These are phyloP conservation scores for Epizoanthus illoricatus DNA, from an alignment of 92 coral and sea anemone genomes.

Conservation along the genomic window DNA sequence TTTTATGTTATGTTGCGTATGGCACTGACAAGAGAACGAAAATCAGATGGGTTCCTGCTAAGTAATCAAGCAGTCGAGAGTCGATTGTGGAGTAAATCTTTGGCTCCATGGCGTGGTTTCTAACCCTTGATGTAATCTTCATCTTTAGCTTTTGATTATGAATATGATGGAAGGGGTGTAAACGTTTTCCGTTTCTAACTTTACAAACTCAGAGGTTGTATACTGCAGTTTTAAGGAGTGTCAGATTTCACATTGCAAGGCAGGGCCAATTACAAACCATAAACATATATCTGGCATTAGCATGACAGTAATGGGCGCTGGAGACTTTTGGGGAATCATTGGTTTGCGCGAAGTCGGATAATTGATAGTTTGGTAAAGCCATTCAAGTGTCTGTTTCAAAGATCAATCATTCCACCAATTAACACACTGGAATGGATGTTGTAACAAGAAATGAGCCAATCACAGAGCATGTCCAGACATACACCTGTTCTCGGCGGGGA, in stretches of 20 bases:
- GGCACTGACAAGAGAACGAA: not conserved
- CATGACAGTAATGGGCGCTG: conserved; percentile 19
- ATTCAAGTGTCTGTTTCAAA: conserved; percentile 37
- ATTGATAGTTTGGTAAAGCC: conserved; percentile 24
- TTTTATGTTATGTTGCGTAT: not conserved
- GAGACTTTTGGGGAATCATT: not conserved
- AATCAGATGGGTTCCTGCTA: conserved; percentile 8
- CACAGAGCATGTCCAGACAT: conserved; percentile 31
- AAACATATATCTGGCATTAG: conserved; percentile 3
- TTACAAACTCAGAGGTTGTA: not conserved
- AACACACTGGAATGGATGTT: conserved; percentile 35
- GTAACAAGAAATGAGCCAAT: conserved; percentile 62
- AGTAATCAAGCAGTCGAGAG: conserved; percentile 10
- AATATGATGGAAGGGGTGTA: conserved; percentile 7
- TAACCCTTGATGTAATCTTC: conserved; percentile 61
- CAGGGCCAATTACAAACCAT: not conserved
- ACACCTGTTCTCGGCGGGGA: conserved; percentile 75
- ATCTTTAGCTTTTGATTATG: conserved; percentile 44
- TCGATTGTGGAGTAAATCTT: conserved; percentile 17
- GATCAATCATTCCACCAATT: conserved; percentile 70
- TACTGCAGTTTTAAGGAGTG: not conserved
- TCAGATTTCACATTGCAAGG: not conserved
- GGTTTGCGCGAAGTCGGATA: conserved; percentile 22
- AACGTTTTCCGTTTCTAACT: not conserved
- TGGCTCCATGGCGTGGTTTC: conserved; percentile 69